Evolutionary conservation across 2,113 vertebrate species (phyloP), one percentile per base, ranked within the genome.

Genomic region (Lycocorax pyrrhopterus): DNA sequence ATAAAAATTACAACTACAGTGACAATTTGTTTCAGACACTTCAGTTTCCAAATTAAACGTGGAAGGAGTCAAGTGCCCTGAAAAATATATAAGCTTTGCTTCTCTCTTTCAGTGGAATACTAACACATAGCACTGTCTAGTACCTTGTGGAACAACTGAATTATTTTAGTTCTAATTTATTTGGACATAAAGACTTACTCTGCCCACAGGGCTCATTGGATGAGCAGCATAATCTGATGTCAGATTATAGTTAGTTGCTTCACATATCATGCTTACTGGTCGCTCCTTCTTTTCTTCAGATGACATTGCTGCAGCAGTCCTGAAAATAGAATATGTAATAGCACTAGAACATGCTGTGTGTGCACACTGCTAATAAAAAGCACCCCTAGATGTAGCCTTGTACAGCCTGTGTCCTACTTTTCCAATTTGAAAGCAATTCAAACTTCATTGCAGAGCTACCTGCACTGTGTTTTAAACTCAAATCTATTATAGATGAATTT

Each of bases 201-300:
- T 98, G 97, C 97, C 98, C 88, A 98, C 97, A 39, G 99, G 99
- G 95, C 99, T 99, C 96, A 98, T 96, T 33, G 98, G 98, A 96
- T 99, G 98, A 62, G 96, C 96, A 26, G 98, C 94, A 43, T 98
- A 98, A 97, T 99, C 99, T 22, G 98, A 98, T 80, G 97, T 71
- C 97, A 95, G 97, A 97, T 98, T 99, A 97, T 98, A 99, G 98
- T 99, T 99, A 75, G 98, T 98, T 89, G 98, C 98, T 97, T 99
- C 99, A 74, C 98, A 99, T 96, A 99, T 98, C 98, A 98, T 98
- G 98, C 98, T 99, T 77, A 98, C 71, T 39, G 98, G 98, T 68
- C 98, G 98, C 49, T 99, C 99, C 97, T 99, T 99, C 97, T 99
- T 99, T 90, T 99, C 99, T 97, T 98, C 98, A 76, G 98, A 98